phyloP scores from a whole-genome alignment of 2,888 invertebrate species.

The Plagodis pulveraria region DNA sequence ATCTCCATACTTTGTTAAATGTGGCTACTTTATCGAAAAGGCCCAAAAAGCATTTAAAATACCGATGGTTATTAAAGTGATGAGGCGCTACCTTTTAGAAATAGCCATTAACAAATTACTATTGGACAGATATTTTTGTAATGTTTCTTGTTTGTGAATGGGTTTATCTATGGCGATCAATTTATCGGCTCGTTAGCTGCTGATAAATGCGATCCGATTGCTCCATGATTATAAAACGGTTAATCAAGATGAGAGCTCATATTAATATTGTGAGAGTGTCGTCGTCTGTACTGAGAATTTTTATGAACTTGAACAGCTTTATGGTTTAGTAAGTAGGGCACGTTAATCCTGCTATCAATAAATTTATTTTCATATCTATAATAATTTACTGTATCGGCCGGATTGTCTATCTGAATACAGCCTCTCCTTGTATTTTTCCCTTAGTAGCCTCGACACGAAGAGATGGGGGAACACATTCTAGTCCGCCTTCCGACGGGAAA shows the following conservation, averaged over 20 bases:
- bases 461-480: too few relatives aligned
- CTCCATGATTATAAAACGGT: slow-evolving; percentile 73
- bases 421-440: too few relatives aligned
- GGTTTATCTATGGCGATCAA: slow-evolving; percentile 73
- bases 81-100: slow-evolving; percentile 70
- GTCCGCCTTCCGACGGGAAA: too few relatives aligned
- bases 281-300: slow-evolving; percentile 39
- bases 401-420: too few relatives aligned
- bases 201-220: slow-evolving; percentile 73
- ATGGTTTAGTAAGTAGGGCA: background rate
- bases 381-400: too few relatives aligned
- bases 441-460: too few relatives aligned
- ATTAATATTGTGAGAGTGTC: slow-evolving; percentile 69
- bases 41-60: slow-evolving; percentile 62
- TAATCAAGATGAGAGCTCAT: slow-evolving; percentile 67
- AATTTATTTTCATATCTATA: too few relatives aligned
- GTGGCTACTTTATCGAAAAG: slow-evolving; percentile 66
- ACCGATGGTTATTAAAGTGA: slow-evolving; percentile 47
- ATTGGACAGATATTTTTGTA: slow-evolving; percentile 72
- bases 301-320: background rate
- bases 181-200: slow-evolving; percentile 77
- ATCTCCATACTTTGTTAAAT: slow-evolving; percentile 70
- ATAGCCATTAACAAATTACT: slow-evolving; percentile 74
- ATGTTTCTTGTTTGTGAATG: slow-evolving; percentile 72
- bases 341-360: background rate